These are phyloP conservation scores for Zoanthus sansibaricus DNA, from an alignment of 92 coral and sea anemone genomes.

Conservation along the genomic window DNA sequence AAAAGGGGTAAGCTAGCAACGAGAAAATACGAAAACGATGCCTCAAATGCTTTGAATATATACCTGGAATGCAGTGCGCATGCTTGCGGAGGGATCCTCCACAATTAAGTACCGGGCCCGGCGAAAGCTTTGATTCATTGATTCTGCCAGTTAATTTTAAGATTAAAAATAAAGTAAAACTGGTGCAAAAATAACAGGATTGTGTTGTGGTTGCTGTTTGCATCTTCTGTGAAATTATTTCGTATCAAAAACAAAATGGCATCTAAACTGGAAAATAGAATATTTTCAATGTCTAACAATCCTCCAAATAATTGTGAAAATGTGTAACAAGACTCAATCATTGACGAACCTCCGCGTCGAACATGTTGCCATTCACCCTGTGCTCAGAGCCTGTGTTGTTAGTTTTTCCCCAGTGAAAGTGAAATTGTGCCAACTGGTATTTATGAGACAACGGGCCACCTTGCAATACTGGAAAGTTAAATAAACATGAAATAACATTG, in stretches of 20 bases:
- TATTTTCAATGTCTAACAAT: too few species aligned
- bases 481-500: too few species aligned
- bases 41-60: too few species aligned
- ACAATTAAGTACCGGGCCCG: too few species aligned
- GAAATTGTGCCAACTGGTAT: constrained; percentile 81
- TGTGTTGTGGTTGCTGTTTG: background rate
- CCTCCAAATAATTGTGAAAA: too few species aligned
- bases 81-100: too few species aligned
- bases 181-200: background rate
- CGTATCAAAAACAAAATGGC: background rate
- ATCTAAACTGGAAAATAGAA: background rate
- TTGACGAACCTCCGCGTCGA: constrained; percentile 78
- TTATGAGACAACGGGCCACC: constrained; percentile 75
- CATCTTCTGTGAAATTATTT: background rate
- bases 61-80: too few species aligned
- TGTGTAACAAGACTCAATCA: too few species aligned
- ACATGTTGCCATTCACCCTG: constrained; percentile 75
- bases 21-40: too few species aligned
- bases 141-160: too few species aligned
- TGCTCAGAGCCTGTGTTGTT: constrained; percentile 79
- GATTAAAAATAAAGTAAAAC: background rate
- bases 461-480: constrained; percentile 30
- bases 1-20: too few species aligned
- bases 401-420: constrained; percentile 80
- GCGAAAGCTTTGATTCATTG: too few species aligned